These are phyloP conservation scores for Drosophila prostipennis DNA, from an alignment of 2,888 invertebrate species.

Conservation along the genomic window DNA sequence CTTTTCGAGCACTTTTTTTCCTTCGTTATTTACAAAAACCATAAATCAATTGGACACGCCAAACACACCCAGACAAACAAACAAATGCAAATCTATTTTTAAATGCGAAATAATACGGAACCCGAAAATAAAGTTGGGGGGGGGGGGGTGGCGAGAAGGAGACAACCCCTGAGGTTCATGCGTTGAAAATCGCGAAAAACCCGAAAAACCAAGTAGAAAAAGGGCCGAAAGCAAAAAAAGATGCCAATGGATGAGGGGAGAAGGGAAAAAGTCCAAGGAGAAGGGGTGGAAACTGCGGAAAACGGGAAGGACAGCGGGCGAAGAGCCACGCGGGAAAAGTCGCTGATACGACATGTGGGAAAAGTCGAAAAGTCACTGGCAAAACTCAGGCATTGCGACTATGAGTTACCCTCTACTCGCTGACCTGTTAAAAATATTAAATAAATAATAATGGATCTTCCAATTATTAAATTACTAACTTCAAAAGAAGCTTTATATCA, in stretches of 20 bases:
- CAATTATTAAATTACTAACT: no score
- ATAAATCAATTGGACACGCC: conserved; percentile 84
- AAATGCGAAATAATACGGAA: conserved; percentile 83
- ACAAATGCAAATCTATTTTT: conserved; percentile 84
- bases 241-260: conserved; percentile 6
- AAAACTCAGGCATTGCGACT: conserved; percentile 8
- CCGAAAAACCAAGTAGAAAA: conserved; percentile 37
- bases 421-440: no score
- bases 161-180: conserved; percentile 61
- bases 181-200: conserved; percentile 67
- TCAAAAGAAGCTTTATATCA: no score
- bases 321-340: conserved; percentile 74
- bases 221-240: conserved; percentile 12
- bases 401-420: background rate
- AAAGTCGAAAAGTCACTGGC: conserved; percentile 70
- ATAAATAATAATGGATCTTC: no score
- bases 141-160: conserved; percentile 7
- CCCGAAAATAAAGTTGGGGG: conserved; percentile 17
- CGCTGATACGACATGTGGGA: conserved; percentile 77
- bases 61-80: conserved; percentile 58
- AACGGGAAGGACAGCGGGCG: conserved; percentile 37
- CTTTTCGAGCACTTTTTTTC: conserved; percentile 60
- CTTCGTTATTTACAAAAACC: conserved; percentile 81
- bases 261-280: background rate
- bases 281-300: conserved; percentile 51